Percentiles rank a stretch among this genome's conserved stretches.
Conservation (phyloP, 2,113 vertebrate genomes). For the Callipepla californica region DNA sequence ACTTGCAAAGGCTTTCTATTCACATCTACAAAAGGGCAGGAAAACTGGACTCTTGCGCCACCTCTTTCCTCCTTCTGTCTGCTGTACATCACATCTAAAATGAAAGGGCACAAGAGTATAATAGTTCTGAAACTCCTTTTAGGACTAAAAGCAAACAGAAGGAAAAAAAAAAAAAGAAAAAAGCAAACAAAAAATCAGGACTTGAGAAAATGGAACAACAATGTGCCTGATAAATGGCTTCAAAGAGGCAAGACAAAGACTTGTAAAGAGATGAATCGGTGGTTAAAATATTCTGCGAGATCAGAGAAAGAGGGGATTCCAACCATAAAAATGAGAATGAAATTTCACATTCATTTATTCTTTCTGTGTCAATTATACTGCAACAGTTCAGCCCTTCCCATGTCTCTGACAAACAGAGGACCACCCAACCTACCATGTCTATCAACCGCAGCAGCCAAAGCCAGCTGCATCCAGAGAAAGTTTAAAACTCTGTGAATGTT, state of each 20-base stretch:
- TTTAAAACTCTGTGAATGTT: conserved; percentile 43
- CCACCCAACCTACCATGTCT: not conserved
- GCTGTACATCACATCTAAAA: not conserved
- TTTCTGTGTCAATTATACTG: not conserved
- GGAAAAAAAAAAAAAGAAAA: not conserved
- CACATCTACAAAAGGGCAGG: not conserved
- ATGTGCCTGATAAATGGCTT: not conserved
- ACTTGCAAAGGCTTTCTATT: not conserved
- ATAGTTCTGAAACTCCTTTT: not conserved
- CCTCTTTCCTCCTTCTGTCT: not conserved
- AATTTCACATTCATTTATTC: not conserved
- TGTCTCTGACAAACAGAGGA: not conserved
- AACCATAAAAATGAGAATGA: not conserved
- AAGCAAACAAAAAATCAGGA: not conserved
- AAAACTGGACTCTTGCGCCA: not conserved
- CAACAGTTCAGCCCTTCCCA: fast-evolving
- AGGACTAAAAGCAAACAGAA: not conserved
- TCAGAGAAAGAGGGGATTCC: not conserved
- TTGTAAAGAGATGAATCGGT: fast-evolving
- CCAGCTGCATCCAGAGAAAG: not conserved
- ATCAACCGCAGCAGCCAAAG: conserved; percentile 1
- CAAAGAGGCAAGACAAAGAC: not conserved
- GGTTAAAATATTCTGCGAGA: not conserved
- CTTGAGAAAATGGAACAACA: not conserved
- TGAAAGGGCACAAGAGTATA: not conserved